These are phyloP conservation scores for Cirrhinus mrigala DNA, from an alignment of 2,797 vertebrate species.

Conservation along the genomic window DNA sequence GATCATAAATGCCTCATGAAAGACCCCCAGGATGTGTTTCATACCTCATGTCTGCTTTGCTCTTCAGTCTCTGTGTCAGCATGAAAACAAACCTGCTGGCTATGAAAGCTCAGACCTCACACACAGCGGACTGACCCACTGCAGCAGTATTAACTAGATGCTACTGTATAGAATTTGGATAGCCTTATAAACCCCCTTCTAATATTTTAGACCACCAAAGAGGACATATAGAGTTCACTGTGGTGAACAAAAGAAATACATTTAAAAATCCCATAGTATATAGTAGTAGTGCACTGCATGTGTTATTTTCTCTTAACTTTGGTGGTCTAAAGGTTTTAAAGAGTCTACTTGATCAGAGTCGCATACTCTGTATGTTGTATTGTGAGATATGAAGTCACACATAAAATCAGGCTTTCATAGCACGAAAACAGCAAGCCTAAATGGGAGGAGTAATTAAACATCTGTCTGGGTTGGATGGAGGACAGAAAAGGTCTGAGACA, in stretches of 20 bases:
- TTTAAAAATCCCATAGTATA: background rate
- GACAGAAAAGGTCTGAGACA: constrained; percentile 17
- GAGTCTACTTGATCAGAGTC: background rate
- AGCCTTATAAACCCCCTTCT: background rate
- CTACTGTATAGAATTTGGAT: background rate
- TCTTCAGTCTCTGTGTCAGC: background rate
- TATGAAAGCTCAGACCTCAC: constrained; percentile 39
- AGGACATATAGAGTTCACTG: background rate
- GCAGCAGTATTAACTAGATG: constrained; percentile 8
- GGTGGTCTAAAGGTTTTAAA: constrained; percentile 17
- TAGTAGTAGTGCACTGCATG: background rate
- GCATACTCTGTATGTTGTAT: background rate
- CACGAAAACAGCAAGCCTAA: background rate
- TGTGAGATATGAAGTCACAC: background rate
- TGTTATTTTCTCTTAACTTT: background rate
- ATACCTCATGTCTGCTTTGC: constrained; percentile 17
- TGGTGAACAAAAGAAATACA: background rate
- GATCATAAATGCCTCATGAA: background rate
- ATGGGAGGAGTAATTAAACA: constrained; percentile 49
- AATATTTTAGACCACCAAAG: constrained; percentile 9
- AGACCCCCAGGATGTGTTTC: constrained; percentile 32
- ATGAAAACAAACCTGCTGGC: constrained; percentile 10
- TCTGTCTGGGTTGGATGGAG: constrained; percentile 38
- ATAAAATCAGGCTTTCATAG: background rate
- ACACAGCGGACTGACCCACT: background rate